A percentile compares a stretch with the other conserved stretches of the same genome.
Conservation (phyloP, 1,140 invertebrate species). For the Fopius arisanus region DNA sequence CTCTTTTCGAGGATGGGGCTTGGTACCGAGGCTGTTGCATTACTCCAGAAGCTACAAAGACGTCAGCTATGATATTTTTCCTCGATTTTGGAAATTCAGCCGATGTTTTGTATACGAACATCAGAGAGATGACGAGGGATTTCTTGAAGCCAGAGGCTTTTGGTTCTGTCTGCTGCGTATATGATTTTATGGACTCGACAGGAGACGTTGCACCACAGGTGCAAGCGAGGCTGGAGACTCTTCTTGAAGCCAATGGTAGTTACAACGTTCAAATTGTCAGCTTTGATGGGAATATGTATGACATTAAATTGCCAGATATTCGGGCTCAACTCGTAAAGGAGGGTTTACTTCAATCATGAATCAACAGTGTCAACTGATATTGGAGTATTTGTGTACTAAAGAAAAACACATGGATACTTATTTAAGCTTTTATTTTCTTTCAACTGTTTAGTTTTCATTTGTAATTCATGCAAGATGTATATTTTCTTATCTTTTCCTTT, state of each 20-base stretch:
- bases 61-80: conserved; percentile 42
- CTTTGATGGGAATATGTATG: neutral
- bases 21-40: conserved; percentile 54
- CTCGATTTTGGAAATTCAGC: conserved; percentile 54
- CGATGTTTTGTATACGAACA: conserved; percentile 46
- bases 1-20: conserved; percentile 33
- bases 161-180: conserved; percentile 42
- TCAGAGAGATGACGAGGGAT: conserved; percentile 52
- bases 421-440: no score
- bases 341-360: neutral
- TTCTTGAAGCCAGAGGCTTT: conserved; percentile 44
- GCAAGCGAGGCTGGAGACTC: neutral
- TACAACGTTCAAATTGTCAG: neutral
- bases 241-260: neutral
- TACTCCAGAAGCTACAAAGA: no score
- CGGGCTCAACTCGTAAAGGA: neutral
- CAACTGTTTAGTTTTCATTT: no score
- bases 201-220: neutral
- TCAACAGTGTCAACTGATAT: no score
- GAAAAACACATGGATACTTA: no score
- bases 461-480: no score
- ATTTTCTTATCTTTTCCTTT: no score
- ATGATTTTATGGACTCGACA: neutral
- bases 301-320: neutral
- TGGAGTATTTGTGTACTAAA: no score